A percentile compares a stretch with the other conserved stretches of the same genome.
These are phyloP conservation scores for Crotalus horridus DNA, from an alignment of 2,113 vertebrate species.

Conservation along the genomic window DNA sequence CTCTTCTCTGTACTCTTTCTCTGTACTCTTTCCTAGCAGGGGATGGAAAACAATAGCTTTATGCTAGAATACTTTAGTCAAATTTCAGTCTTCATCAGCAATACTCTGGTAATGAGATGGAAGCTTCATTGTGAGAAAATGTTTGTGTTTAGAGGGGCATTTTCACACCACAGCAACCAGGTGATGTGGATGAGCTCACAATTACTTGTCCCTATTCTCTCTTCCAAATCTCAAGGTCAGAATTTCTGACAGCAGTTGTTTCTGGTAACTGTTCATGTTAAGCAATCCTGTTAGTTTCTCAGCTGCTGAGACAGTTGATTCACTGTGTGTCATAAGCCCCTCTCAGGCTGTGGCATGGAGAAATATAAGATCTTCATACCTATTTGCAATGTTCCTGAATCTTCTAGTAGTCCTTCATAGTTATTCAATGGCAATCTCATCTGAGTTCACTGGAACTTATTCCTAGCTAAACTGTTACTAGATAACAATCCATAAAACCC, in stretches of 20 bases:
- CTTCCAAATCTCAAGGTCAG: neutral
- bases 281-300: neutral
- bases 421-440: neutral
- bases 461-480: neutral
- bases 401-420: neutral
- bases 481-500: neutral
- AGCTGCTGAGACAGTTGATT: neutral
- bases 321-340: neutral
- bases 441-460: too few species aligned
- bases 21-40: neutral
- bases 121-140: neutral
- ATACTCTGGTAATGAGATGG: neutral
- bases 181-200: neutral
- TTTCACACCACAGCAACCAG: neutral
- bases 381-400: neutral
- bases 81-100: neutral
- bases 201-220: neutral
- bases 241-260: neutral
- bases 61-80: neutral
- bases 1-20: too few species aligned
- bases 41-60: neutral
- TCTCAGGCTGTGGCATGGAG: neutral
- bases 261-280: neutral
- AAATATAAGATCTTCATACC: neutral
- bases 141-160: neutral